Evolutionary conservation across 2,888 invertebrate genomes (phyloP).

Genomic region (Trissoscelio sp.): DNA sequence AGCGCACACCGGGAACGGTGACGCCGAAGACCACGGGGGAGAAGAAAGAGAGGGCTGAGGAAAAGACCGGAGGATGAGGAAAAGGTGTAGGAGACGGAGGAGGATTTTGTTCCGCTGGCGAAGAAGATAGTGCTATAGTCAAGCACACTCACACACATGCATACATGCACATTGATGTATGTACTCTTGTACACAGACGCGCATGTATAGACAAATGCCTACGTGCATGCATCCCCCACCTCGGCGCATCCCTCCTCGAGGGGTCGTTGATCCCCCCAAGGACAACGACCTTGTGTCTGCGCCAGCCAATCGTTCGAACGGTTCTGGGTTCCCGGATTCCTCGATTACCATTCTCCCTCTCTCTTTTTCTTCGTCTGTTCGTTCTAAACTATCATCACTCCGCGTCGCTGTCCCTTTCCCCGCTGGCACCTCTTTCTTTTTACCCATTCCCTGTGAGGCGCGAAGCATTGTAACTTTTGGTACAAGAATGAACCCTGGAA

Average conservation of each 20-base stretch:
- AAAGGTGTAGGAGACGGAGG: constrained; percentile 71
- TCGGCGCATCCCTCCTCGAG: constrained; percentile 77
- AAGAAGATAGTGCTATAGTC: constrained; percentile 73
- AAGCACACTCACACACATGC: constrained; percentile 49
- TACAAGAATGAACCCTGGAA: constrained; percentile 48
- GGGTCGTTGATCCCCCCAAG: constrained; percentile 84
- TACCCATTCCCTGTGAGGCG: constrained; percentile 27
- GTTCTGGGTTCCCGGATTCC: constrained; percentile 81
- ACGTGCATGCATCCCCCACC: constrained; percentile 62
- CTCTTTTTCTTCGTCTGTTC: constrained; percentile 58
- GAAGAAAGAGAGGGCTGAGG: constrained; percentile 72
- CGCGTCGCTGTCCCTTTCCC: constrained; percentile 50
- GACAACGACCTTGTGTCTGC: constrained; percentile 83
- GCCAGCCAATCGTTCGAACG: constrained; percentile 79
- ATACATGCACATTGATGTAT: constrained; percentile 10
- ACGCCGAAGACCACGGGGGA: constrained; percentile 64
- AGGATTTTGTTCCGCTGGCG: constrained; percentile 74
- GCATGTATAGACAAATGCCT: constrained; percentile 52
- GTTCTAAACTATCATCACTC: constrained; percentile 65
- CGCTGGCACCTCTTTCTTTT: constrained; percentile 39
- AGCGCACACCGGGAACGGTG: constrained; percentile 70
- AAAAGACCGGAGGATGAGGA: constrained; percentile 69
- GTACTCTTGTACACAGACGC: constrained; percentile 19
- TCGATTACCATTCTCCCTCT: constrained; percentile 79
- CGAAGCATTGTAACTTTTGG: constrained; percentile 43